Percentiles rank a stretch among this genome's conserved stretches.
These are phyloP conservation scores for Cremastinae sp. DNA, from an alignment of 2,888 invertebrate genomes.

Conservation along the genomic window DNA sequence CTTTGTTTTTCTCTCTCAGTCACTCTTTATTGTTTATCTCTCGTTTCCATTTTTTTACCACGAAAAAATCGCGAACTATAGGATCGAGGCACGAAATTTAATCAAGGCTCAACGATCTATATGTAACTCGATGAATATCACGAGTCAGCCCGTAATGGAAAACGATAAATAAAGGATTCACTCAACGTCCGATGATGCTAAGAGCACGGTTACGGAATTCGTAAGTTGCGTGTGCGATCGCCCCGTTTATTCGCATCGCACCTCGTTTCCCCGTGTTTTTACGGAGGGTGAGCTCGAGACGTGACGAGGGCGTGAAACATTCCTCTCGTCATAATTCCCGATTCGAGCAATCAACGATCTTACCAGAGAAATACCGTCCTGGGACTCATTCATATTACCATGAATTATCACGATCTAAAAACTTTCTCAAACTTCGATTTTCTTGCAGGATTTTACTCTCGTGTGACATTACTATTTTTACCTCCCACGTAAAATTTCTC, in stretches of 20 bases:
- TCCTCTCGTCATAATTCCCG: background rate
- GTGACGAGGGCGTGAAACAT: background rate
- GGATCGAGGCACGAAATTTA: constrained; percentile 43
- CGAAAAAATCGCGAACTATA: constrained; percentile 1
- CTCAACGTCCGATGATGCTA: constrained; percentile 35
- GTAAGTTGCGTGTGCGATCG: constrained; percentile 9
- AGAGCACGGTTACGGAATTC: constrained; percentile 36
- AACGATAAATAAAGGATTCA: constrained; percentile 49
- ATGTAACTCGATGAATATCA: constrained; percentile 38
- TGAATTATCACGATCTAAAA: too few relatives aligned
- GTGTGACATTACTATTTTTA: background rate
- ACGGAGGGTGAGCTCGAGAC: too few relatives aligned
- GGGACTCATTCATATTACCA: too few relatives aligned
- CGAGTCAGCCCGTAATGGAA: constrained; percentile 40
- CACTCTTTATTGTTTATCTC: background rate
- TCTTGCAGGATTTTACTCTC: too few relatives aligned
- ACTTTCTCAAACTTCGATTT: too few relatives aligned
- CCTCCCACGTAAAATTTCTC: too few relatives aligned
- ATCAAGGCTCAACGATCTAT: constrained; percentile 51
- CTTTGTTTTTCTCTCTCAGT: background rate
- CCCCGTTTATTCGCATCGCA: too few relatives aligned
- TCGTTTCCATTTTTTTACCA: constrained; percentile 5
- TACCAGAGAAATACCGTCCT: background rate
- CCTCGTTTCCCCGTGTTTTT: too few relatives aligned
- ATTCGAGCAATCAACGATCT: background rate